A percentile compares a stretch with the other conserved stretches of the same genome.
phyloP scores from a whole-genome alignment of 2,113 vertebrate species.

The Reinhardtius hippoglossoides region DNA sequence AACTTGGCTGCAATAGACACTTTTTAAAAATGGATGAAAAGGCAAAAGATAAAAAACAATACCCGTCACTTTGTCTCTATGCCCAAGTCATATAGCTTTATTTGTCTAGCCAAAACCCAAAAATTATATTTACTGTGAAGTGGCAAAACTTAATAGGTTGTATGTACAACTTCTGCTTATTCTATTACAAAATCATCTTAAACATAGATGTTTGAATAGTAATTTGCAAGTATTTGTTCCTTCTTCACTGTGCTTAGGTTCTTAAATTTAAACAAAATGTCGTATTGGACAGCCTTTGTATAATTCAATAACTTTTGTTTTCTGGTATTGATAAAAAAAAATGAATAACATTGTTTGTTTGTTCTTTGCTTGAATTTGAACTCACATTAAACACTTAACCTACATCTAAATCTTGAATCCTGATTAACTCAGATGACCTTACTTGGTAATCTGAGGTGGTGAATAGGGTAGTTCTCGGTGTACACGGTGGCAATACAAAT shows the following conservation, averaged over 20 bases:
- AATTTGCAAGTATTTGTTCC: background rate
- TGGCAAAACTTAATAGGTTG: too few relatives aligned
- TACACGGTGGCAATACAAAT: background rate
- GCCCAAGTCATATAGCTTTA: too few relatives aligned
- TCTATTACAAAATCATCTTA: background rate
- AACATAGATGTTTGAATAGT: too few relatives aligned
- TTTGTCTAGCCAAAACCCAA: too few relatives aligned
- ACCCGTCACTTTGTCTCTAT: too few relatives aligned
- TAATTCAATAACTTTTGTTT: background rate
- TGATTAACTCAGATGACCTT: background rate
- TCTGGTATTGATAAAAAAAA: background rate
- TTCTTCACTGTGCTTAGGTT: background rate
- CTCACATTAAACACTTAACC: background rate
- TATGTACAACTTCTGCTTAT: background rate
- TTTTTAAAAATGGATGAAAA: too few relatives aligned
- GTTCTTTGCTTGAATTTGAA: background rate
- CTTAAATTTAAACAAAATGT: background rate
- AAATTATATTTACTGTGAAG: too few relatives aligned
- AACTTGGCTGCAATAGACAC: too few relatives aligned
- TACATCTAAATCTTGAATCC: background rate
- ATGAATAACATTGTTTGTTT: background rate
- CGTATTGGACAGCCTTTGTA: background rate
- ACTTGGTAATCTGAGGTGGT: background rate
- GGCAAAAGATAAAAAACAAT: too few relatives aligned
- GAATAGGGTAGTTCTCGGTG: background rate